Base-by-base conservation (phyloP, 2,113 vertebrate species). In the Bubo scandiacus region DNA sequence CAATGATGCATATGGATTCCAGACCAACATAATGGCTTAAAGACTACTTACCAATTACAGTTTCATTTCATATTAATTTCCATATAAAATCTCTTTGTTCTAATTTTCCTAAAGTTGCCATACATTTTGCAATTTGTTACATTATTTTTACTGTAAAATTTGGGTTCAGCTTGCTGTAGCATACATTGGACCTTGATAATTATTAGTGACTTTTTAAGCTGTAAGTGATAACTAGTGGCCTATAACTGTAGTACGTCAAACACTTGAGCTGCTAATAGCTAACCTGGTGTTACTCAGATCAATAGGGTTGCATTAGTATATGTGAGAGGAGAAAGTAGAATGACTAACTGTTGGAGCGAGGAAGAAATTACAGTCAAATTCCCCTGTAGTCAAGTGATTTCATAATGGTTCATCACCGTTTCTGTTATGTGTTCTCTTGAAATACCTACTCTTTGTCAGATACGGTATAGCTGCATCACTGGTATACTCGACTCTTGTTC, bases 401-500 rank as follows among this genome's bases (percentile, higher is more conserved):
- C 63, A 20, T 25, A 52, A 27, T 4, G 6, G 21, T 40, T 49
- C 79, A 70, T 10, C 18, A 15, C 5, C 66, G 10, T 10, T 21
- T 30, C 23, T 54, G 42, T 45, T 26, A n/a, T 1, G 26, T 21
- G 5, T 5, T 66, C 22, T 40, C 68, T 57, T 73, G 21, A 43
- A 72, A 5, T 20, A 17, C 7, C 23, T 25, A 2, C 10, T 45
- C 36, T 40, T 51, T 62, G 57, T 34, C 74, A 72, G 25, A 45
- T 17, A 29, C 1, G 18, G 51, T 52, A 11, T 0, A 52, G 72
- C n/a, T 40, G 32, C 20, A 30, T 26, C 51, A 12, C 22, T 16
- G 32, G 2, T 10, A 5, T 15, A n/a, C 8, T 59, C 1, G 0
- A 3, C 2, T 38, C 1, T 23, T 58, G 16, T 3, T 65, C 42